These are phyloP conservation scores for Mystacornis crossleyi DNA, from an alignment of 2,113 vertebrate genomes.

Conservation along the genomic window DNA sequence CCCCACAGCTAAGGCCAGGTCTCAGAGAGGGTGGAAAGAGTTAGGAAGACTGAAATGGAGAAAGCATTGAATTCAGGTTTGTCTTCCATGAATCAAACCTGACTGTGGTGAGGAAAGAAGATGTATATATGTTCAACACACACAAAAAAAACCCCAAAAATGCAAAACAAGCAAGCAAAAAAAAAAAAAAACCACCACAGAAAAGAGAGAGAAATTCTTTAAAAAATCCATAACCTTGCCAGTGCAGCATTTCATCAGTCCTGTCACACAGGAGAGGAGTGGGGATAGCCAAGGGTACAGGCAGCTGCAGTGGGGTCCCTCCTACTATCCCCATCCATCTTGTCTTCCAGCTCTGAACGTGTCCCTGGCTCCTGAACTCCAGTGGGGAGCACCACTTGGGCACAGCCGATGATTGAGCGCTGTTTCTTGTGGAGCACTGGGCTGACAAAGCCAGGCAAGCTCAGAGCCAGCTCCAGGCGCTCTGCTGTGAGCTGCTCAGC, in stretches of 20 bases:
- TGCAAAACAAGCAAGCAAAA: neutral
- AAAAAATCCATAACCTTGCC: neutral
- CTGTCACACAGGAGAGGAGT: neutral
- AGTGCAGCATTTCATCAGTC: neutral
- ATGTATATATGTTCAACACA: neutral
- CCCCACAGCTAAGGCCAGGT: neutral
- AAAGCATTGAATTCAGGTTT: neutral
- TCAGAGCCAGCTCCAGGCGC: neutral
- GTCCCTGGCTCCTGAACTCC: neutral
- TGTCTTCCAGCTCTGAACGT: neutral
- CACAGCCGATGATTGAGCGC: neutral
- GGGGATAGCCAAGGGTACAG: too few species aligned
- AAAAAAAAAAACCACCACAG: neutral
- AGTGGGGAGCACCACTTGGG: accelerated
- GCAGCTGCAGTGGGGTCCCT: neutral
- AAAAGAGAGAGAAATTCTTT: neutral
- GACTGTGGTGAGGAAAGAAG: neutral
- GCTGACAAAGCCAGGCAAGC: neutral
- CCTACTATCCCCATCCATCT: neutral
- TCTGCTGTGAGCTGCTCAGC: neutral
- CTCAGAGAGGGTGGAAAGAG: neutral
- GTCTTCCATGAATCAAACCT: neutral
- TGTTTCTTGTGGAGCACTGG: neutral
- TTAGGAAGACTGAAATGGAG: neutral
- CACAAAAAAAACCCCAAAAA: neutral